Percentiles rank a stretch among this genome's conserved stretches.
phyloP scores from a whole-genome alignment of 1,140 invertebrate species.

The Melanaphis sacchari region DNA sequence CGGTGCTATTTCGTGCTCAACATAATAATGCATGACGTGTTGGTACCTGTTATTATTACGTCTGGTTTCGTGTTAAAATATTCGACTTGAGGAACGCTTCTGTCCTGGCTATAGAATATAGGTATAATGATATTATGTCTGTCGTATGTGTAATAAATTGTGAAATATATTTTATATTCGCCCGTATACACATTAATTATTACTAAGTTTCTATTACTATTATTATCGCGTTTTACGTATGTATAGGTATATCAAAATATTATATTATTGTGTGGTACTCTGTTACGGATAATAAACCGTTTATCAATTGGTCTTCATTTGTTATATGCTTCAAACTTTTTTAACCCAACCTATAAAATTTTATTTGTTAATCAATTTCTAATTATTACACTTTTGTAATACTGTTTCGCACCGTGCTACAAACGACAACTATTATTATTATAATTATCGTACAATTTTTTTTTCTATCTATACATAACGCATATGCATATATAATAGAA shows the following conservation, averaged over 20 bases:
- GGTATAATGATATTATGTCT: too few relatives aligned
- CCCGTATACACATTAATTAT: not conserved
- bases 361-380: slow-evolving; percentile 14
- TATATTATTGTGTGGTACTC: too few relatives aligned
- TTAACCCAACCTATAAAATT: not conserved
- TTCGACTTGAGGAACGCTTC: not conserved
- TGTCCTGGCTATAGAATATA: not conserved
- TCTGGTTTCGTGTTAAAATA: slow-evolving; percentile 17
- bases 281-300: not conserved
- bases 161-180: not conserved
- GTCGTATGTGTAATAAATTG: not conserved
- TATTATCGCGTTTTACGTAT: not conserved
- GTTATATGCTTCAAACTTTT: not conserved
- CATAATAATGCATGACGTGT: not conserved
- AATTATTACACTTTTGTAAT: not conserved
- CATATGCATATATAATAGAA: not conserved
- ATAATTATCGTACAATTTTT: not conserved
- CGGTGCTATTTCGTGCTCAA: not conserved
- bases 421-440: slow-evolving; percentile 8
- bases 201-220: not conserved
- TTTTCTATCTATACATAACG: not conserved
- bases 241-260: too few relatives aligned
- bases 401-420: not conserved
- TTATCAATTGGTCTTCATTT: not conserved
- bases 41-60: not conserved